phyloP scores from a whole-genome alignment of 2,888 invertebrate genomes.

The Hemithea aestivaria region DNA sequence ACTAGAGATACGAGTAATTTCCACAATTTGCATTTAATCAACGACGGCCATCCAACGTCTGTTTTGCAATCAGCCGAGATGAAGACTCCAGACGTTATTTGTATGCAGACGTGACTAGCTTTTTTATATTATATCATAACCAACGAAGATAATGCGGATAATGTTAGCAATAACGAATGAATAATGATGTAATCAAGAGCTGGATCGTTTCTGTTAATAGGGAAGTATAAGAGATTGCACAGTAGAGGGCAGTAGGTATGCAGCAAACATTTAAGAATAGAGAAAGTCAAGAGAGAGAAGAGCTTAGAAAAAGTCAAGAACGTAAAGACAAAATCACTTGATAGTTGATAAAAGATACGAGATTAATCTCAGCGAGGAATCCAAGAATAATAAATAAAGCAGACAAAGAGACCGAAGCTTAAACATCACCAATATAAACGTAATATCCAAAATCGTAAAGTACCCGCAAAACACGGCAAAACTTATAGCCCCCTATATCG shows the following conservation, averaged over 20 bases:
- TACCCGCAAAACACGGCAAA: conserved; percentile 12
- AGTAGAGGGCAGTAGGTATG: no score
- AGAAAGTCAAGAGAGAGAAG: no score
- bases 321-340: no score
- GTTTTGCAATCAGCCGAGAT: conserved; percentile 30
- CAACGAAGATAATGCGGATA: conserved; percentile 12
- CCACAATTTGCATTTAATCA: conserved; percentile 42
- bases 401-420: no score
- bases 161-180: conserved; percentile 1
- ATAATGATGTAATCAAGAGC: not conserved
- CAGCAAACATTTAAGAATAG: not conserved
- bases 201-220: no score
- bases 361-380: no score
- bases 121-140: conserved; percentile 21
- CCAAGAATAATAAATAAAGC: no score
- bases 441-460: conserved; percentile 8
- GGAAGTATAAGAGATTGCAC: no score
- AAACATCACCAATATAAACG: no score
- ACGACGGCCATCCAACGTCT: conserved; percentile 31
- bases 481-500: conserved; percentile 24
- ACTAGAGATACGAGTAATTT: conserved; percentile 33
- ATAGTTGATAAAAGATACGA: no score
- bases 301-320: no score
- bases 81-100: conserved; percentile 31
- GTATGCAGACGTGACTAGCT: conserved; percentile 30